A percentile compares a stretch with the other conserved stretches of the same genome.
Evolutionary conservation across 1,140 invertebrate species (phyloP).

Genomic region (Ptiloglossa arizonensis): DNA sequence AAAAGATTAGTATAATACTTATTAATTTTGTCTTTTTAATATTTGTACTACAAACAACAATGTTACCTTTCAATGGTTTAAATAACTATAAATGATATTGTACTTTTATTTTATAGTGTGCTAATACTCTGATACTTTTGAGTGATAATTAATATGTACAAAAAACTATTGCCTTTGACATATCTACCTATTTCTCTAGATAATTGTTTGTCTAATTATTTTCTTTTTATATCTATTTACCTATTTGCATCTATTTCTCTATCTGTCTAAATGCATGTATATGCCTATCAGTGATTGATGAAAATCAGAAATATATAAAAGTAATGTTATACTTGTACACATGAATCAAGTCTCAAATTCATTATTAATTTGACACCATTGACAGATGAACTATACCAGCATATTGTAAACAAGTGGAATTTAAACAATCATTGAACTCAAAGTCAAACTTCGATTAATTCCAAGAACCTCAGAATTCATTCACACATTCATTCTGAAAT

Average conservation of each 20-base stretch:
- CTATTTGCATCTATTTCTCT: not conserved
- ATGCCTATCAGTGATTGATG: not conserved
- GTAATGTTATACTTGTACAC: not conserved
- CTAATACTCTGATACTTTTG: not conserved
- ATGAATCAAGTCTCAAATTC: not conserved
- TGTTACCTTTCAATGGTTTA: too few relatives aligned
- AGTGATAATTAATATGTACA: not conserved
- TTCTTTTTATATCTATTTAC: not conserved
- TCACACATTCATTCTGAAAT: conserved; percentile 8
- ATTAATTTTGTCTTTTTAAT: too few relatives aligned
- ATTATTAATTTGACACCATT: not conserved
- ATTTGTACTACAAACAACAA: too few relatives aligned
- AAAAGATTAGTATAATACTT: too few relatives aligned
- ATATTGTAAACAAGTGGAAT: not conserved
- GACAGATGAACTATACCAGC: not conserved
- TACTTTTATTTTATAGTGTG: not conserved
- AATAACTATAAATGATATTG: too few relatives aligned
- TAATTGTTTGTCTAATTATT: not conserved
- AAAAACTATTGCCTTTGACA: not conserved
- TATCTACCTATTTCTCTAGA: not conserved
- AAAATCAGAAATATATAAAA: not conserved
- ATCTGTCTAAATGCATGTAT: too few relatives aligned
- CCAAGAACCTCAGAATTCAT: not conserved
- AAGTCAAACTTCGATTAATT: too few relatives aligned
- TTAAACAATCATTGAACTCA: not conserved